Base-by-base conservation (phyloP, 2,888 invertebrate species). In the Tiliacea aurago region DNA sequence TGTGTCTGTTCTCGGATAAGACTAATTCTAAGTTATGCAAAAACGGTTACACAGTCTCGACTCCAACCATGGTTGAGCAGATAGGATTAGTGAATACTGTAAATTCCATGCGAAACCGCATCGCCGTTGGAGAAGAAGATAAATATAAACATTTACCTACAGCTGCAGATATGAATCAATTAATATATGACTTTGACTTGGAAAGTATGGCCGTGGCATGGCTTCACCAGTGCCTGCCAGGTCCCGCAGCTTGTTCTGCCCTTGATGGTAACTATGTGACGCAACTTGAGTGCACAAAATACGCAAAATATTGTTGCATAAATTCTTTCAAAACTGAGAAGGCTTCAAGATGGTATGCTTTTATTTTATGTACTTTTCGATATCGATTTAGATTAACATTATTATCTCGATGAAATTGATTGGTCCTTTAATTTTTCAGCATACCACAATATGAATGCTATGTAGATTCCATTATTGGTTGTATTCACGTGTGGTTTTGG, bases 161-260 rank as follows among this genome's bases (percentile, higher is more conserved):
- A 68, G 96, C 95, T 47, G 91, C 94, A 37, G 91, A 96, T 80
- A 96, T 96, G 94, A 91, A 93, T 76, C 95, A 95, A 88, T 80
- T 96, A 1, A 90, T 92, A 62, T 96, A 96, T 76, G 95, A 96
- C 81, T 87, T 86, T 59, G 95, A 95, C 86, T 90, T 96, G 72
- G 91, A 95, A 83, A 90, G 88, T 76, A 95, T 96, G 89, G 91
- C 95, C 15, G 80, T 81, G 70, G 90, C 91, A 7, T 96, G 96
- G 96, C 91, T 95, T 18, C 89, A 82, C 18, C 95, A 96, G 78
- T 96, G 96, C 80, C 84, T 95, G 20, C 96, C 96, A 28, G 96
- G 96, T 6, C 89, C 93, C 9, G 93, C 95, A 1, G 91, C 93
- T 9, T 96, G 96, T 86, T 93, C 94, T 6, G 92, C 95, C 3